Conservation (phyloP, 1,140 invertebrate species). For the Rhyacophila brunnea region DNA sequence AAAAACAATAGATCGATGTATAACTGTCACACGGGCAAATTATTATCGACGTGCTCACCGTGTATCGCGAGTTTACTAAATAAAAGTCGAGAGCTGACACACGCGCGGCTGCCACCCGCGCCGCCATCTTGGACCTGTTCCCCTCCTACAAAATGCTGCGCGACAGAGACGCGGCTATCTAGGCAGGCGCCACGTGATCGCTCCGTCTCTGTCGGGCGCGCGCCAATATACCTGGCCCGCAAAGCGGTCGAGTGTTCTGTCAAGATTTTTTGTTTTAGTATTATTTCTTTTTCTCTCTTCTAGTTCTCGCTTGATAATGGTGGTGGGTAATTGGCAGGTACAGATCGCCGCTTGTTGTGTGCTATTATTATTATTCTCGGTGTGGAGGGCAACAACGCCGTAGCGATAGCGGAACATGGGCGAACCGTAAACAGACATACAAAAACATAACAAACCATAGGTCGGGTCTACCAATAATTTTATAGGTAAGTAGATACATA, state of each 20-base stretch:
- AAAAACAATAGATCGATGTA: conserved; percentile 8
- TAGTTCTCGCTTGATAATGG: conserved; percentile 23
- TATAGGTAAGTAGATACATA: no score
- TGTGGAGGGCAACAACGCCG: background rate
- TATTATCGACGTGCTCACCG: conserved; percentile 3
- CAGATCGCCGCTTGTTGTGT: conserved; percentile 20
- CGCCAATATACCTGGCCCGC: background rate
- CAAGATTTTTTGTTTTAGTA: conserved; percentile 18
- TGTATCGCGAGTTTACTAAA: conserved; percentile 25
- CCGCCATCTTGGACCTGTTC: conserved; percentile 19
- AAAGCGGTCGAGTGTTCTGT: conserved; percentile 16
- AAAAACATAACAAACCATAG: background rate
- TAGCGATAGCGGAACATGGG: background rate
- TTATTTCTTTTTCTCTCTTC: conserved; percentile 9
- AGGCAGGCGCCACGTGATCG: conserved; percentile 22
- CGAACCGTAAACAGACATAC: background rate
- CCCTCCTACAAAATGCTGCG: conserved; percentile 9
- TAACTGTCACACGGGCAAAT: background rate
- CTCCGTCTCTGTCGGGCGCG: conserved; percentile 11
- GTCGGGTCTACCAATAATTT: no score
- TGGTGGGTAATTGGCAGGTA: conserved; percentile 21
- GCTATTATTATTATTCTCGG: conserved; percentile 14
- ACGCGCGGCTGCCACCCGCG: conserved; percentile 5
- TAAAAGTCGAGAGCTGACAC: conserved; percentile 17
- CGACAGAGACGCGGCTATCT: conserved; percentile 18